Base-by-base conservation (phyloP, 1,140 invertebrate species). In the Ostrea denselamellosa region DNA sequence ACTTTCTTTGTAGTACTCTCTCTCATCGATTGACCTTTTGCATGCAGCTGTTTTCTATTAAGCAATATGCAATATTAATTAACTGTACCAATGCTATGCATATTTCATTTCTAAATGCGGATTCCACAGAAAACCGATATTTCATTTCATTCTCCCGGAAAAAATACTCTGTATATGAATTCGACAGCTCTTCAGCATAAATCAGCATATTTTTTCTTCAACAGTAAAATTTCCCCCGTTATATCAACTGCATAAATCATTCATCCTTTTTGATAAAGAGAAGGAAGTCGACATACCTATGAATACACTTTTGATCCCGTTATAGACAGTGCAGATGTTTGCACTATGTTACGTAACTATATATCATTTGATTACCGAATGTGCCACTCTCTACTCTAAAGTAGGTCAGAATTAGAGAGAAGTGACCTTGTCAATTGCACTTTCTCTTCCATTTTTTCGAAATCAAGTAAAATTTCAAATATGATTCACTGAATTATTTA, bases 241-340 rank as follows among this genome's bases (percentile, higher is more conserved):
- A 77, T 34, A 77, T 77, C 68, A 77, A 25, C 28, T 34, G 22
- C 68, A 77, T 77, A 77, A 77, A 77, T 77, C 68, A 77, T 77
- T 77, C 68, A 4, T 77, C 14, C 9, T 34, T 77, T 77, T 77
- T 77, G 22, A 77, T 34, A 77, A 14, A 77, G 68, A 34, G 9
- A 28, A 77, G 12, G 19, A 62, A 77, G 68, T 28, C 28, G 68
- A 77, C 68, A 77, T 12, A 77, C 12, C 68, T 77, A 77, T 77
- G 28, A 77, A 77, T 77, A 77, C 25, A 77, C 10, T 34, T 34
- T 1, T 77, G 25, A 8, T 77, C 3, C 68, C 25, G 22, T 28
- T 77, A 10, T 28, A 28, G 25, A 25, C 22, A 7, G 1, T 17
- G 28, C 68, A 34, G 25, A 28, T 77, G 22, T 77, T 77, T 77